Evolutionary conservation across 2,888 invertebrate species (phyloP).

Genomic region (Erannis defoliaria): DNA sequence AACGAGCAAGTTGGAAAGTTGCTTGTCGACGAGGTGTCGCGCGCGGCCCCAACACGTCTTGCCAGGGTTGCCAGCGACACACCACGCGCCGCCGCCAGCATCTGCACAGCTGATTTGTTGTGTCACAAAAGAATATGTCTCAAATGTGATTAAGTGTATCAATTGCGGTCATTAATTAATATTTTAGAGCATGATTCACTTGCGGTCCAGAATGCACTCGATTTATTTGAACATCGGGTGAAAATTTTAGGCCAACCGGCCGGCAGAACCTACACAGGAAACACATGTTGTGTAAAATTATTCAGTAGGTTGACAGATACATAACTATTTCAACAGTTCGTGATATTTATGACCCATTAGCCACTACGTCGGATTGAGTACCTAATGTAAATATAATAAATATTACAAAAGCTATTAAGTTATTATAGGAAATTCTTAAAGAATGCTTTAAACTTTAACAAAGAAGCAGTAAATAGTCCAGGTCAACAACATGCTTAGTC

Average conservation of each 20-base stretch:
- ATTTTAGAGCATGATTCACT: constrained; percentile 44
- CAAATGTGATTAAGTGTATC: constrained; percentile 52
- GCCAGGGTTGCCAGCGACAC: constrained; percentile 50
- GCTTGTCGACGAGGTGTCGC: constrained; percentile 55
- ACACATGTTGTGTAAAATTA: constrained; percentile 50
- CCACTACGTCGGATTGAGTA: constrained; percentile 10
- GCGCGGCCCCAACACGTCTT: constrained; percentile 40
- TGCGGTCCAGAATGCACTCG: constrained; percentile 16
- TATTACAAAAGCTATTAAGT: not conserved
- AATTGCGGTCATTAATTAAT: constrained; percentile 59
- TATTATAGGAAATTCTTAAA: not conserved
- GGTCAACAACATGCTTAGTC: constrained; percentile 67
- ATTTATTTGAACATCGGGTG: constrained; percentile 37
- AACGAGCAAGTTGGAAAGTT: constrained; percentile 78
- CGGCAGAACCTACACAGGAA: constrained; percentile 50
- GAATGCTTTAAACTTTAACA: not conserved
- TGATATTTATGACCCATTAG: constrained; percentile 32
- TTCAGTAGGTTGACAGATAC: constrained; percentile 45
- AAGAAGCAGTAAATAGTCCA: constrained; percentile 41
- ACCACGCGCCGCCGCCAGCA: constrained; percentile 54
- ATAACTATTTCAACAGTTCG: constrained; percentile 39
- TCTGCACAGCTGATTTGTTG: constrained; percentile 75
- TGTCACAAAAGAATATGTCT: constrained; percentile 60
- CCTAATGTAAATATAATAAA: constrained; percentile 7
- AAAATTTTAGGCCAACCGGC: constrained; percentile 25